Base-by-base conservation (phyloP, 2,797 vertebrate species). In the Malurus leucopterus region DNA sequence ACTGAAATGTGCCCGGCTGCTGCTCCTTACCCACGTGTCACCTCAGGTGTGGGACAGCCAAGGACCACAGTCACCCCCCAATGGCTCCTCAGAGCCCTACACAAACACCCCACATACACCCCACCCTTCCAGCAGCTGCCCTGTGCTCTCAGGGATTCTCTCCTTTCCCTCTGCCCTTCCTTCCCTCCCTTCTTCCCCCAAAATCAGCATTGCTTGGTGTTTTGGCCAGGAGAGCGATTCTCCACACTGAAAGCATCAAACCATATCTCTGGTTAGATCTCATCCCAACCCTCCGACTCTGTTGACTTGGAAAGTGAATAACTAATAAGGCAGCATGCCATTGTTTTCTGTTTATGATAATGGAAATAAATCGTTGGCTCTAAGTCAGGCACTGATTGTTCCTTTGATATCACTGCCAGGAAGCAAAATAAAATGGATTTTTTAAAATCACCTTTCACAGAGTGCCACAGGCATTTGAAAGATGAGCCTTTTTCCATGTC, bases 341-440 rank as follows among this genome's bases (percentile, higher is more conserved):
- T 94, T 93, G 84, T 95, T 96, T 95, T 96, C 86, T 94, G 78
- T 93, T 92, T 95, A 84, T 93, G 93, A 92, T 92, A 95, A 94
- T 94, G 94, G 89, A 94, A 94, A 95, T 95, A 94, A 95, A 91
- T 85, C 67, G 81, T 67, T 95, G 92, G 90, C 83, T 89, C 50
- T 76, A 91, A 91, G 86, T 90, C 88, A 95, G 82, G 85, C 59
- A 78, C 86, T 90, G 88, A 93, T 93, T 72, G 71, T 47, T 93
- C 79, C 93, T 97, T 96, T 96, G 94, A 97, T 97, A 94, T 94
- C 46, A 46, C 13, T 94, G 92, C 94, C 96, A 96, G 93, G 90
- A 94, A 96, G 84, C 81, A 91, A 96, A 96, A 92, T 92, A 85
- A 86, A 82, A 91, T 44, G 76, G 43, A 68, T 57, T 89, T 96